Evolutionary conservation across 2,797 vertebrate genomes (phyloP), one percentile per base, ranked within the genome.

Genomic region (Ptychadena robeensis): DNA sequence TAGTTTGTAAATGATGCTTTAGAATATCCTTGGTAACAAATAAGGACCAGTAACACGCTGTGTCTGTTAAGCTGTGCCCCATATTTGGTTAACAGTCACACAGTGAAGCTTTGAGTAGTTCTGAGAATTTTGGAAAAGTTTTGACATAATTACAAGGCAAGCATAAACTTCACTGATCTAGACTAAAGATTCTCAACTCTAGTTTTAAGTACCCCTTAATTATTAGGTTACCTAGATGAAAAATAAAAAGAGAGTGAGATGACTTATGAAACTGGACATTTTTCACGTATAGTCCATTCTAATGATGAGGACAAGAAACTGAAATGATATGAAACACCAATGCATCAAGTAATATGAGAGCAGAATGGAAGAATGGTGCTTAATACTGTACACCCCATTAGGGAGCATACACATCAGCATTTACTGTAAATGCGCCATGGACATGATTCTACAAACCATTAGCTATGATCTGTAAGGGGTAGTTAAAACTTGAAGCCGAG

Each of bases 391-490:
- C 1, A 38, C 44, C 4, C 44, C 15, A 44, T 15, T 44, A 4
- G 14, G 40, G 40, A 5, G 40, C 5, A 44, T 18, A 15, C 40
- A 44, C 2, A 14, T 44, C 14, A 4, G 40, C 40, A 22, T 53
- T 53, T 9, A 5, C 11, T 38, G 9, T 22, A 22, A 18, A 22
- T 1, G 10, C 22, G 44, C 40, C 25, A 15, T 32, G 25, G 30
- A 34, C 18, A 61, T 31, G 4, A 18, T 61, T 15, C 14, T 15
- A 15, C n/a, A 61, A 35, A 61, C 31, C 31, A 61, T 25, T 3
- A 74, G 27, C 35, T 74, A 74, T 74, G 32, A 61, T 10, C 11
- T 35, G 64, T 53, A 48, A 64, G 75, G 38, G 22, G 48, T 3
- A 67, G 31, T 53, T 27, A 7, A 78, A 64, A 64, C 3, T 31